Evolutionary conservation across 2,888 invertebrate genomes (phyloP).

Genomic region (Dioctria linearis): DNA sequence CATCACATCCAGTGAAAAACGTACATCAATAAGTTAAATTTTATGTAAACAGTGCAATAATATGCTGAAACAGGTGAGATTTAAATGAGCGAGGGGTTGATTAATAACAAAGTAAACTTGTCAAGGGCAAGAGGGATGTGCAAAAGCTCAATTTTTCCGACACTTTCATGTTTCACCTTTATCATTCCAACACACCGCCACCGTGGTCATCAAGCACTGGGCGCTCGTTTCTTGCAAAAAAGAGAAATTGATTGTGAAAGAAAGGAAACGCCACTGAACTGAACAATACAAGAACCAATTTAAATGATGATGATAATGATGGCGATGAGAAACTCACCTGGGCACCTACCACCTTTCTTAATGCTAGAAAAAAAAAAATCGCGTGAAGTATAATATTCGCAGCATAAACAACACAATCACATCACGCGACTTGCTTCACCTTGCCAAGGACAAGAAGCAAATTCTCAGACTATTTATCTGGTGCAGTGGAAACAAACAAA

Average conservation of each 20-base stretch:
- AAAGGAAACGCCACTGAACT: not conserved
- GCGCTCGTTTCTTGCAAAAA: not conserved
- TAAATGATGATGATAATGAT: not conserved
- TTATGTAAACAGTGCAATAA: slow-evolving; percentile 18
- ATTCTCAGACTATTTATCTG: slow-evolving; percentile 48
- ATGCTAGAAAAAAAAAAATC: not conserved
- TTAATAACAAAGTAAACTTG: not conserved
- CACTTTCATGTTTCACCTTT: slow-evolving; percentile 4
- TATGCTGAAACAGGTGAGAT: slow-evolving; percentile 12
- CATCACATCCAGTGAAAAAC: not conserved
- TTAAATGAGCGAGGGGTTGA: no score
- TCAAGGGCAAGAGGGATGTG: not conserved
- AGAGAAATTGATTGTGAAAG: slow-evolving; percentile 21
- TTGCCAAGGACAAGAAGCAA: slow-evolving; percentile 39
- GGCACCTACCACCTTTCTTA: not conserved
- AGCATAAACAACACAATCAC: not conserved
- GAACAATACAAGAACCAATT: slow-evolving; percentile 36
- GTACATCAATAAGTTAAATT: slow-evolving; percentile 3
- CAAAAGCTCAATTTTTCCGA: not conserved
- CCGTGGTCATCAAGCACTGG: not conserved
- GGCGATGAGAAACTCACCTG: not conserved
- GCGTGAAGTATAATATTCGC: not conserved
- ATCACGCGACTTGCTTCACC: slow-evolving; percentile 2
- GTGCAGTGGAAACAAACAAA: slow-evolving; percentile 50
- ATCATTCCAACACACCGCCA: not conserved